Percentiles rank a stretch among this genome's conserved stretches.
Conservation (phyloP, 2,113 vertebrate genomes). For the Serinus canaria region DNA sequence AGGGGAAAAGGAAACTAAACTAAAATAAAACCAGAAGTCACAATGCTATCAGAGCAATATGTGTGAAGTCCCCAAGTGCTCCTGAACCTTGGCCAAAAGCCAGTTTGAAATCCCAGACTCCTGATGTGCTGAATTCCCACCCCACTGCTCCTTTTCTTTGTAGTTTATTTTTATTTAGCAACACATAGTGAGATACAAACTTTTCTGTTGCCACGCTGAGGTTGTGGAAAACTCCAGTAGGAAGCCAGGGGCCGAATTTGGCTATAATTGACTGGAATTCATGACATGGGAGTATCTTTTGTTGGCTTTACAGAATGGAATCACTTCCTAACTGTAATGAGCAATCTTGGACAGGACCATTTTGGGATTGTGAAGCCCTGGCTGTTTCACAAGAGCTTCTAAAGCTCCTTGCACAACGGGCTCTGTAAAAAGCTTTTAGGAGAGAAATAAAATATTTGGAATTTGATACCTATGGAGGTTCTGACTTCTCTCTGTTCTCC, state of each 20-base stretch:
- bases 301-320: constrained; percentile 37
- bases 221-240: constrained; percentile 30
- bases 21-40: not conserved
- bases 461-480: not conserved
- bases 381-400: not conserved
- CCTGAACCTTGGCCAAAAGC: not conserved
- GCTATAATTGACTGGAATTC: constrained; percentile 25
- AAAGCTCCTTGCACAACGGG: not conserved
- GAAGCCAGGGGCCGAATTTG: not conserved
- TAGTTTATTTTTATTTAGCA: constrained; percentile 33
- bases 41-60: not conserved
- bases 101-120: not conserved
- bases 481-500: not conserved
- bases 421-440: not conserved
- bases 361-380: not conserved
- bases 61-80: not conserved
- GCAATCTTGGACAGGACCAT: not conserved
- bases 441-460: constrained; percentile 14
- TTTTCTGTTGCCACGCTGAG: not conserved
- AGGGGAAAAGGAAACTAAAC: not conserved
- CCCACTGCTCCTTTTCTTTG: not conserved
- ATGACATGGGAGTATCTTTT: constrained; percentile 11
- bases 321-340: constrained; percentile 20
- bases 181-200: not conserved
- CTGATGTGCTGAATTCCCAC: not conserved